Evolutionary conservation across 2,113 vertebrate species (phyloP), one percentile per base, ranked within the genome.

Genomic region (Pteruthius melanotis): DNA sequence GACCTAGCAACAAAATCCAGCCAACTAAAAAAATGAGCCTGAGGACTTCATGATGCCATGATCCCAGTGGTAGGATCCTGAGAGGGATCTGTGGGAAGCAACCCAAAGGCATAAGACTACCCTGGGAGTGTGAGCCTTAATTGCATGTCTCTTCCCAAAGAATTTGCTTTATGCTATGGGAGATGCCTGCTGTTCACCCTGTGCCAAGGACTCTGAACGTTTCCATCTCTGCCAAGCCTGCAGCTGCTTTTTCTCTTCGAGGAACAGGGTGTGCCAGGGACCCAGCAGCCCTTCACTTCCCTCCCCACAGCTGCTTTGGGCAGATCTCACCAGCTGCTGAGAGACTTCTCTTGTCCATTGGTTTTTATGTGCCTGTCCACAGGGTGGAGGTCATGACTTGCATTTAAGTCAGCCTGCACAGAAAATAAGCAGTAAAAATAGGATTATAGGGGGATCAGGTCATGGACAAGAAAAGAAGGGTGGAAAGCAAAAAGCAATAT

Each of bases 351-450:
- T 57, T 3, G 1, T 54, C 52, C 26, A 3, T 72, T 9, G 4
- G 11, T 69, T 74, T 82, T 92, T 65, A 85, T 4, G 0, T 65
- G 21, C 63, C 83, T 92, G 66, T 87, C 77, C 95, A 94, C 72
- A 84, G 83, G 79, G 86, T 93, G 94, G 94, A 96, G 66, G 89
- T 81, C 94, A 83, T 68, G 68, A 87, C 75, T 97, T 94, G 72
- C 64, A 23, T 39, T 47, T 75, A 70, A 89, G 6, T 20, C 33
- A 78, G 47, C 9, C 54, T 44, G 35, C 27, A 33, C 13, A 5
- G 9, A 75, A 80, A 87, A 66, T 35, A 81, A 66, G 14, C 40
- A 59, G 45, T 37, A 63, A 68, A 90, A 26, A 19, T 45, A 54
- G 12, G 33, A 40, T 45, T 83, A 24, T 4, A 30, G 37, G 33